These are phyloP conservation scores for Drosophila mauritiana DNA, from an alignment of 1,140 invertebrate species.

Conservation along the genomic window DNA sequence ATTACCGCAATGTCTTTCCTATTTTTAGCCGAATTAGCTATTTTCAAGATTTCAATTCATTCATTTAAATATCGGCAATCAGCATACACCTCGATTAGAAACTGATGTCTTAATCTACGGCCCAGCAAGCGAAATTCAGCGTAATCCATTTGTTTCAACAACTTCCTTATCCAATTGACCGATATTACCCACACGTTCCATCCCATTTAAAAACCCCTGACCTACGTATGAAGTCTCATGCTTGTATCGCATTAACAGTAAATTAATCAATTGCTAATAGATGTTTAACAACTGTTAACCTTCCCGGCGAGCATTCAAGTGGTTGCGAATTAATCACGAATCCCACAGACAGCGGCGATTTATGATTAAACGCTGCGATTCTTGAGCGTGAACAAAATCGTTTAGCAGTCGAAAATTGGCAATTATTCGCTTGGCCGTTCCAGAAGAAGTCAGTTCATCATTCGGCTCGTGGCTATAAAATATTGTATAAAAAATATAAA, in stretches of 20 bases:
- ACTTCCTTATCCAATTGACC: conserved; percentile 67
- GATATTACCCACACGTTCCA: conserved; percentile 34
- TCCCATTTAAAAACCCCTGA: conserved; percentile 5
- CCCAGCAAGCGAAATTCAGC: conserved; percentile 16
- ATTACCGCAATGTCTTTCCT: conserved; percentile 16
- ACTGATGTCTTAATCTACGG: conserved; percentile 55
- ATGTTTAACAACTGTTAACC: conserved; percentile 77
- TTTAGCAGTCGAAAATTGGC: conserved; percentile 64
- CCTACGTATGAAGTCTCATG: conserved; percentile 25
- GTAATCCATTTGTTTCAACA: conserved; percentile 41
- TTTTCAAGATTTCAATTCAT: conserved; percentile 1
- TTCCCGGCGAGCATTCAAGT: conserved; percentile 69
- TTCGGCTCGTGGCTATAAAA: conserved; percentile 43
- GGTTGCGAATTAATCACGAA: conserved; percentile 70
- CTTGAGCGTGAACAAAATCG: conserved; percentile 75
- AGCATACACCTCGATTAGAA: conserved; percentile 20
- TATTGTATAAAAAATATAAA: not conserved
- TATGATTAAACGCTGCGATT: conserved; percentile 59
- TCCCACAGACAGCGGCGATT: conserved; percentile 50
- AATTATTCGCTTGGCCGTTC: conserved; percentile 59
- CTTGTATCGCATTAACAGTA: conserved; percentile 51
- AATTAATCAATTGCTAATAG: conserved; percentile 79
- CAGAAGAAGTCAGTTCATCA: conserved; percentile 15
- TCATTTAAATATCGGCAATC: conserved; percentile 39
- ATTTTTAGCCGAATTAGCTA: conserved; percentile 13